Evolutionary conservation across 2,888 invertebrate species (phyloP), one percentile per base, ranked within the genome.

Genomic region (Idaea aversata): DNA sequence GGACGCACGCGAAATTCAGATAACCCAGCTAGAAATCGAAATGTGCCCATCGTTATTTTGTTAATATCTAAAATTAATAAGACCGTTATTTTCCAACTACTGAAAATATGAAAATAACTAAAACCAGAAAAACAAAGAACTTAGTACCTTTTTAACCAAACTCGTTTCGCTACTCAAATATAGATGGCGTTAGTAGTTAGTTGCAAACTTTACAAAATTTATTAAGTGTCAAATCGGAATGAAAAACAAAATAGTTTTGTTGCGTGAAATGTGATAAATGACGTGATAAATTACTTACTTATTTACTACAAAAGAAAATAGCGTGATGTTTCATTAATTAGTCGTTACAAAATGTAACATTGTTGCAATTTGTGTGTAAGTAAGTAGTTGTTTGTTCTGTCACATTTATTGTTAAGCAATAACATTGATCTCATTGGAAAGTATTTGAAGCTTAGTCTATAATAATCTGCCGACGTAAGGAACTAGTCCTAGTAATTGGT

Each of bases 121-220:
- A 25, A 25, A 25, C 25, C 25, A 25, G 25, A 25, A 25, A 25
- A 25, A 25, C 25, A 25, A 25, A 36, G 10, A 47, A 47, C 10
- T 13, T 2, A 47, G 6, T 13, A 7, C 4, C 47, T 47, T 10
- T 47, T 58, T 58, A 15, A 13, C 15, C 0, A 59, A 10, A 34
- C 25, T 38, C 15, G 35, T 70, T 63, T 34, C 15, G 60, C 67
- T 68, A 68, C 62, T 65, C 59, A 57, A 35, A 5, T 57, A 59
- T 61, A 75, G 77, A 74, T 74, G 75, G 73, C 75, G 73, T 63
- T 71, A 13, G 63, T 66, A 59, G 61, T 57, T 35, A n/a, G n/a
- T 57, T 34, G 1, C 34, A 47, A 47, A 36, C 36, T 4, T 7
- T 1, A 36, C 0, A 10, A 4, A 47, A 47, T 25, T 25, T 2